phyloP scores from a whole-genome alignment of 2,797 vertebrate species.

The Mormyrus hasselquistii region DNA sequence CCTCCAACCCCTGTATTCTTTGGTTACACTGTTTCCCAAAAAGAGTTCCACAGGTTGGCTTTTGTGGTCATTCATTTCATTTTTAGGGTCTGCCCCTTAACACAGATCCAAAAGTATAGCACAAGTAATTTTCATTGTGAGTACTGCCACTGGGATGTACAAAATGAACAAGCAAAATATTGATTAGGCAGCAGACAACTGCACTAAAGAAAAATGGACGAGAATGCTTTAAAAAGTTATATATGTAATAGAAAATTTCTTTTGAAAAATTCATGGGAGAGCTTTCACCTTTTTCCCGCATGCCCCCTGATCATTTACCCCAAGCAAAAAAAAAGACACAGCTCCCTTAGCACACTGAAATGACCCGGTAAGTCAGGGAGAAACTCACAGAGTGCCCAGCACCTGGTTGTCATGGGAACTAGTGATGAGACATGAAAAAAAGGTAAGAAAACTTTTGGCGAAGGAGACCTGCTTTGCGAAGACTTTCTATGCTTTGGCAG shows the following conservation, averaged over 20 bases:
- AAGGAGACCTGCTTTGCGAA: slow-evolving; percentile 21
- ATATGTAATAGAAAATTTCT: slow-evolving; percentile 13
- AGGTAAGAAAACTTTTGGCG: slow-evolving; percentile 30
- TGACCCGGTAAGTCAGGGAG: not conserved
- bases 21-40: not conserved
- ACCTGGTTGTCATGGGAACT: slow-evolving; percentile 47
- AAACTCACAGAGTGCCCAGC: not conserved
- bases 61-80: not conserved
- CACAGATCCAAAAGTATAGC: not conserved
- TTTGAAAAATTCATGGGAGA: slow-evolving; percentile 17
- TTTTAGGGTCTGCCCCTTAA: not conserved
- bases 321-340: not conserved
- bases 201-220: not conserved
- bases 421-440: slow-evolving; percentile 32
- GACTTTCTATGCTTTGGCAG: slow-evolving; percentile 24
- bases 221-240: not conserved
- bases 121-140: not conserved
- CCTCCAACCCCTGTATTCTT: not conserved
- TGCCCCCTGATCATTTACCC: slow-evolving; percentile 14
- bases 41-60: not conserved
- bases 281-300: not conserved
- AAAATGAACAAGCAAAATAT: slow-evolving; percentile 16
- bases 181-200: slow-evolving; percentile 15
- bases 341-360: not conserved
- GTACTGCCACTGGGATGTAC: not conserved